These are phyloP conservation scores for Ochlodes sylvanus DNA, from an alignment of 2,888 invertebrate species.

Conservation along the genomic window DNA sequence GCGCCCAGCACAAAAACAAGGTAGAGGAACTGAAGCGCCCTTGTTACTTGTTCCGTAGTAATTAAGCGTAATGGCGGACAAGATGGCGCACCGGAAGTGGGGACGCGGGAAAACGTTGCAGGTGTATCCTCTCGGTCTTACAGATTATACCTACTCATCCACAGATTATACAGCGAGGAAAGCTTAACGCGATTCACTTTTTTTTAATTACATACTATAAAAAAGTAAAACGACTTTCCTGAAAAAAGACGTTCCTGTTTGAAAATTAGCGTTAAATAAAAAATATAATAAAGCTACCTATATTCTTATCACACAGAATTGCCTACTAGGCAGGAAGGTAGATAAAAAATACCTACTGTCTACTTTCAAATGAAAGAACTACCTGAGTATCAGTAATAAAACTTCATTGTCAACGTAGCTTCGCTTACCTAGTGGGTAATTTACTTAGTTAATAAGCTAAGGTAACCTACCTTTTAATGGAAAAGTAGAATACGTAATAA, in stretches of 20 bases:
- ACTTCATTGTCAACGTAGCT: too few species aligned
- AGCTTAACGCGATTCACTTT: neutral
- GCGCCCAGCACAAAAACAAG: constrained; percentile 14
- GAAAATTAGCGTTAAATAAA: too few species aligned
- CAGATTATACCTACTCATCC: constrained; percentile 4
- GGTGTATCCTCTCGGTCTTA: constrained; percentile 45
- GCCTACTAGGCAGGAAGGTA: too few species aligned
- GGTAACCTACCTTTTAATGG: too few species aligned
- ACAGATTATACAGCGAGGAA: neutral
- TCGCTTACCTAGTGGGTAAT: too few species aligned
- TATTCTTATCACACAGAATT: too few species aligned
- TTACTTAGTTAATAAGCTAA: too few species aligned
- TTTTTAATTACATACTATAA: neutral
- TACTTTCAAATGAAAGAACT: too few species aligned
- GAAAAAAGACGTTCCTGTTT: neutral
- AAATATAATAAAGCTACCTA: too few species aligned
- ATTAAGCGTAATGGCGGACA: constrained; percentile 75
- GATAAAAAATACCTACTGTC: too few species aligned
- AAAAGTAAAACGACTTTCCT: neutral
- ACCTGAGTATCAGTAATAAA: too few species aligned
- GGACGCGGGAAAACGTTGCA: constrained; percentile 46
- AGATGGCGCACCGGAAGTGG: constrained; percentile 71
- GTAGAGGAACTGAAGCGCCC: constrained; percentile 44
- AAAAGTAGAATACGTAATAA: too few species aligned
- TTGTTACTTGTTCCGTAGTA: constrained; percentile 52